A percentile compares a stretch with the other conserved stretches of the same genome.
Conservation (phyloP, 2,888 invertebrate genomes). For the Protonemura montana region DNA sequence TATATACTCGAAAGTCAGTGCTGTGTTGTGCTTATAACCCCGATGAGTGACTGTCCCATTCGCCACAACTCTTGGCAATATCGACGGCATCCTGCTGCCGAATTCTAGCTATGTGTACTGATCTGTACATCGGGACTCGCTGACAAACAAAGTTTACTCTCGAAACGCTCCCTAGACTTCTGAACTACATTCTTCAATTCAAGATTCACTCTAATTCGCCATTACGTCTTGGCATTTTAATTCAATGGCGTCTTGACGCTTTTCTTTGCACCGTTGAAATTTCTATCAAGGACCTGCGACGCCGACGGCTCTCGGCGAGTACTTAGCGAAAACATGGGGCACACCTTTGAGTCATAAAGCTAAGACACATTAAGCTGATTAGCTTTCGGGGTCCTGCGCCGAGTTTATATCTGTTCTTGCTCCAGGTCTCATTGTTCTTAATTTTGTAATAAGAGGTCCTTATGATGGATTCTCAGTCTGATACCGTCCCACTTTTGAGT, state of each 20-base stretch:
- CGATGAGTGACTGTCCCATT: too few species aligned
- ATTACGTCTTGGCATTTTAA: not conserved
- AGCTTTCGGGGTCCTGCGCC: not conserved
- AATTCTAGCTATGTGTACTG: constrained; percentile 12
- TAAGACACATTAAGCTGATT: not conserved
- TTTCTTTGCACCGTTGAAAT: not conserved
- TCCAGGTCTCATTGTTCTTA: not conserved
- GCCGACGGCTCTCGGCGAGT: not conserved
- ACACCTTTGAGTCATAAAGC: not conserved
- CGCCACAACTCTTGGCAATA: not conserved
- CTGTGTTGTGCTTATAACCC: too few species aligned
- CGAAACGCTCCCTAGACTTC: not conserved
- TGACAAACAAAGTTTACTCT: not conserved
- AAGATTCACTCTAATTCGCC: not conserved
- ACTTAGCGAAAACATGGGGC: not conserved
- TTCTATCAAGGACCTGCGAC: not conserved
- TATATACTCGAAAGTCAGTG: too few species aligned
- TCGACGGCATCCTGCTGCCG: not conserved
- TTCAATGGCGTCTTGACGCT: not conserved
- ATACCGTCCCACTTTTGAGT: not conserved
- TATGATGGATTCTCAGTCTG: not conserved
- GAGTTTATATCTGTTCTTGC: not conserved
- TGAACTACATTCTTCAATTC: not conserved
- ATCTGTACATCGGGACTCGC: not conserved
- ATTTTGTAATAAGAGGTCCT: not conserved